Percentiles rank a stretch among this genome's conserved stretches.
Evolutionary conservation across 2,888 invertebrate species (phyloP).

Genomic region (Isotomurus palustris): DNA sequence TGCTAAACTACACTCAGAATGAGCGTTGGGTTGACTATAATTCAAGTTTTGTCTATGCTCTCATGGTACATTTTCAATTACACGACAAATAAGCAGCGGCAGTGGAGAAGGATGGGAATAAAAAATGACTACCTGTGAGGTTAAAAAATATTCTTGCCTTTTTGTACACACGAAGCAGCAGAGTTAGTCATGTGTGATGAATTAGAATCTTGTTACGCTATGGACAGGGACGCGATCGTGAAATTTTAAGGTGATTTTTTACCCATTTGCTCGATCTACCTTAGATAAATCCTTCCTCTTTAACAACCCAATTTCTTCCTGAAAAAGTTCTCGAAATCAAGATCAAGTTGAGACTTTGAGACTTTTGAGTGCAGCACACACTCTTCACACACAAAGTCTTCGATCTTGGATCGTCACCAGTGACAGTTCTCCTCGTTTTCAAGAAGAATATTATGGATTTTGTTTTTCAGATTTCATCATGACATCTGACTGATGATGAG

Average conservation of each 20-base stretch:
- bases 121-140: slow-evolving; percentile 34
- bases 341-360: too few relatives aligned
- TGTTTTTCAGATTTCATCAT: slow-evolving; percentile 8
- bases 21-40: too few relatives aligned
- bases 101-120: slow-evolving; percentile 8
- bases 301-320: neutral
- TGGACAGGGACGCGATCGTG: slow-evolving; percentile 43
- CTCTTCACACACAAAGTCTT: too few relatives aligned
- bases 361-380: neutral
- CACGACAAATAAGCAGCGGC: slow-evolving; percentile 8
- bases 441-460: slow-evolving; percentile 4
- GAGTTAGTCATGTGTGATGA: slow-evolving; percentile 45
- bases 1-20: too few relatives aligned
- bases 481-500: slow-evolving; percentile 8
- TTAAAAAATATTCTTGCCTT: slow-evolving; percentile 34
- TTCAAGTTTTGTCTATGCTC: neutral
- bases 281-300: neutral
- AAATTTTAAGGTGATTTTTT: slow-evolving; percentile 29
- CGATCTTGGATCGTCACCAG: too few relatives aligned
- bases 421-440: too few relatives aligned
- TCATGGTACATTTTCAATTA: slow-evolving; percentile 3
- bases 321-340: too few relatives aligned
- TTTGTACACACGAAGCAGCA: slow-evolving; percentile 30
- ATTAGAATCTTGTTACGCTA: slow-evolving; percentile 46
- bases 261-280: neutral